Conservation (phyloP, 2,888 invertebrate genomes). For the Lasioglossum marginatum region DNA sequence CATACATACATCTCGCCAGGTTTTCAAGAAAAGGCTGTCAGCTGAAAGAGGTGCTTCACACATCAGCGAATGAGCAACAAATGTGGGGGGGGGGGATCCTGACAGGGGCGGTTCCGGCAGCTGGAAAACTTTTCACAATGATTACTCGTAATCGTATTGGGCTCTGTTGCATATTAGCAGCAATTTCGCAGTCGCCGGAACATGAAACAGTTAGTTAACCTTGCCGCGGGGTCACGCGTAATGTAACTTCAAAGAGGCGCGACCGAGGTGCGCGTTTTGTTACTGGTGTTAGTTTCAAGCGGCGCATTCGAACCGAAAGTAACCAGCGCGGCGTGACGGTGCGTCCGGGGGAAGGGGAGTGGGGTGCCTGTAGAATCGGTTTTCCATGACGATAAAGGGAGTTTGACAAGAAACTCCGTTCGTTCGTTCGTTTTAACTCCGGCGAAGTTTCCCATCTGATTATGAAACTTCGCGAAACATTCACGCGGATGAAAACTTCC, state of each 20-base stretch:
- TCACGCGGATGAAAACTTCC: conserved; percentile 52
- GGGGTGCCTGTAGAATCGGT: conserved; percentile 28
- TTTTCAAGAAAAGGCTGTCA: too few relatives aligned
- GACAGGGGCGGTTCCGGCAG: not conserved
- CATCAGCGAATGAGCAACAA: conserved; percentile 1
- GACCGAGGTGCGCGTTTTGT: conserved; percentile 25
- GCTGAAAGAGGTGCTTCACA: not conserved
- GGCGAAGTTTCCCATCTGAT: conserved; percentile 57
- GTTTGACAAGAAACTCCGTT: conserved; percentile 51
- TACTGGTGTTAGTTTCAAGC: conserved; percentile 18
- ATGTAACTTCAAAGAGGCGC: conserved; percentile 37
- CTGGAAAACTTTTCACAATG: conserved; percentile 22
- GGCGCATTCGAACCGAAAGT: conserved; percentile 24
- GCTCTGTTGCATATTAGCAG: conserved; percentile 46
- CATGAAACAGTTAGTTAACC: conserved; percentile 41
- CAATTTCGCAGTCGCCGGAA: conserved; percentile 34
- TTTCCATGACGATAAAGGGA: conserved; percentile 48
- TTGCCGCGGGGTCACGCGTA: conserved; percentile 37
- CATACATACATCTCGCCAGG: not conserved
- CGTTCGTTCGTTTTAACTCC: conserved; percentile 42
- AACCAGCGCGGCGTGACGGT: not conserved
- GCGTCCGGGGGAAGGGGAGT: not conserved
- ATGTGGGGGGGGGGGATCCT: not conserved
- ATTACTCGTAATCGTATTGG: conserved; percentile 40
- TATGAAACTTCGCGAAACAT: conserved; percentile 57